A percentile compares a stretch with the other conserved stretches of the same genome.
phyloP scores from a whole-genome alignment of 2,113 vertebrate species.

The Platichthys stellatus region DNA sequence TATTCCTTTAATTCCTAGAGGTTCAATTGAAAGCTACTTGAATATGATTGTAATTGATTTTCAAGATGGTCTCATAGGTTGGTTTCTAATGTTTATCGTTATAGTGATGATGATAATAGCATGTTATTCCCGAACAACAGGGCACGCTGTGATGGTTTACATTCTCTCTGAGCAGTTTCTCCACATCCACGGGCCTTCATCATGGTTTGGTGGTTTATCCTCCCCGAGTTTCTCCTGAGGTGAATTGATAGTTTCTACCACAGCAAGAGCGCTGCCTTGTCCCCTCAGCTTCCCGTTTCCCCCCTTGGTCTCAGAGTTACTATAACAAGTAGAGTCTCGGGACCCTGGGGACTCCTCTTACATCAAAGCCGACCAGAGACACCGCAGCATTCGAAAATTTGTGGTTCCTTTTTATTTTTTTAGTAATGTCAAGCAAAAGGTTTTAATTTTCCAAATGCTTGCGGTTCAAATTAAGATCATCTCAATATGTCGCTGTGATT shows the following conservation, averaged over 20 bases:
- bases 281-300: slow-evolving; percentile 42
- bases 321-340: slow-evolving; percentile 55
- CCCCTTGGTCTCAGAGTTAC: slow-evolving; percentile 38
- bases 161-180: slow-evolving; percentile 48
- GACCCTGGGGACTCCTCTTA: slow-evolving; percentile 71
- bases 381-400: slow-evolving; percentile 75
- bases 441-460: slow-evolving; percentile 84
- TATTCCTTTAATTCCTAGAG: slow-evolving; percentile 16
- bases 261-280: slow-evolving; percentile 38
- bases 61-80: slow-evolving; percentile 10
- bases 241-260: slow-evolving; percentile 51
- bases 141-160: slow-evolving; percentile 39
- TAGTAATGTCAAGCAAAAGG: slow-evolving; percentile 73
- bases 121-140: slow-evolving; percentile 32
- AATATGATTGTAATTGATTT: slow-evolving; percentile 34
- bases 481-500: slow-evolving; percentile 82
- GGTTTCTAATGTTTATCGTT: slow-evolving; percentile 13
- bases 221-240: slow-evolving; percentile 44
- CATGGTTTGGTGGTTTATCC: slow-evolving; percentile 64
- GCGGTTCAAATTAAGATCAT: slow-evolving; percentile 81
- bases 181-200: slow-evolving; percentile 45
- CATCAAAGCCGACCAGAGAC: slow-evolving; percentile 75
- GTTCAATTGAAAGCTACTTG: slow-evolving; percentile 13
- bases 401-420: slow-evolving; percentile 65
- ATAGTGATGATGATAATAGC: slow-evolving; percentile 31